A percentile compares a stretch with the other conserved stretches of the same genome.
Evolutionary conservation across 2,113 vertebrate genomes (phyloP).

Genomic region (Carettochelys insculpta): DNA sequence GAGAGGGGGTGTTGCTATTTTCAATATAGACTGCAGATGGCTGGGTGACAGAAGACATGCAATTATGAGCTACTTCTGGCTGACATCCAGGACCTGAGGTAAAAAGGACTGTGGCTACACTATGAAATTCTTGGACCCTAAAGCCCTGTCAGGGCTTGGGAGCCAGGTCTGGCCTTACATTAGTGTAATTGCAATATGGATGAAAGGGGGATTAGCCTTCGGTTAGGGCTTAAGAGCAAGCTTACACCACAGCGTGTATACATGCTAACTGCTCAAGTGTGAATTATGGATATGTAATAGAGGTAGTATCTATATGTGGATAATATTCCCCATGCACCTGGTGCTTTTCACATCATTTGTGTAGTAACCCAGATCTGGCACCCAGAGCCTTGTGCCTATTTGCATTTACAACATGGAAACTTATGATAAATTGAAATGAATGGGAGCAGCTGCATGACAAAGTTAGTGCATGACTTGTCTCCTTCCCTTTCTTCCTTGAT

Average conservation of each 20-base stretch:
- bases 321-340: background rate
- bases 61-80: background rate
- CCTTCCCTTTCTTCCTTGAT: background rate
- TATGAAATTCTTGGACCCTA: background rate
- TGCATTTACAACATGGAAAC: background rate
- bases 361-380: background rate
- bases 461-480: background rate
- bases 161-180: too few relatives aligned
- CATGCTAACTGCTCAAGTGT: background rate
- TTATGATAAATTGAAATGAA: background rate
- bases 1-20: background rate
- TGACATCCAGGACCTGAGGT: background rate
- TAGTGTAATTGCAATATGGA: background rate
- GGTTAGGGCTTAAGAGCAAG: background rate
- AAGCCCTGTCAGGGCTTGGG: background rate
- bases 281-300: too few relatives aligned
- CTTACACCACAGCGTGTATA: background rate
- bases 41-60: background rate
- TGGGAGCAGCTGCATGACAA: rapidly evolving
- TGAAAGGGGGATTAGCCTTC: background rate
- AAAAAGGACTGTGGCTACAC: background rate
- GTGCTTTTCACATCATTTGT: background rate
- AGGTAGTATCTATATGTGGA: background rate
- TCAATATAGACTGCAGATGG: background rate
- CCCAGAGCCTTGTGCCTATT: background rate